These are phyloP conservation scores for Cacatua alba DNA, from an alignment of 2,113 vertebrate species.

Conservation along the genomic window DNA sequence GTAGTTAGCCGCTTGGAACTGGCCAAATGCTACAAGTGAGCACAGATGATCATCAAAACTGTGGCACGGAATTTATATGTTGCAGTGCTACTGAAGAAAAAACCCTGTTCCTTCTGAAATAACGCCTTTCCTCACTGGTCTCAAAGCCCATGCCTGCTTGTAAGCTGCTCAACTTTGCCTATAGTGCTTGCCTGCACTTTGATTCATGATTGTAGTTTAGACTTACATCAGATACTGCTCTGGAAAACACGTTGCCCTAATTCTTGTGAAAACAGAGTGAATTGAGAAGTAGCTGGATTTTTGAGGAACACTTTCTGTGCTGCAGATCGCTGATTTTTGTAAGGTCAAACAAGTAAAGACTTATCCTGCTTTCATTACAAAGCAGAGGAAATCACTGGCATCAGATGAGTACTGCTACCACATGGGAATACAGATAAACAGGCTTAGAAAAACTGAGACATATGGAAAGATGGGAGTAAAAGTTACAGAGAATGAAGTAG, in stretches of 20 bases:
- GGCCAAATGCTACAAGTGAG: neutral
- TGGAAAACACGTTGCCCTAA: neutral
- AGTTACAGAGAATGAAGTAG: neutral
- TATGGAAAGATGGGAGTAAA: neutral
- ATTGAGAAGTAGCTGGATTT: neutral
- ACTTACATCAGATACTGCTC: neutral
- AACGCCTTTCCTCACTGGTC: neutral
- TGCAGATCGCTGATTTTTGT: neutral
- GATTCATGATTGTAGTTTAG: neutral
- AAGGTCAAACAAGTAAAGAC: neutral
- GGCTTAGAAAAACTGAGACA: slow-evolving; percentile 1
- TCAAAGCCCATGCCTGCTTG: neutral
- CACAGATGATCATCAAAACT: neutral
- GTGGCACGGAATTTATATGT: no score
- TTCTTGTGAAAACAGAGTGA: neutral
- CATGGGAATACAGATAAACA: slow-evolving; percentile 16
- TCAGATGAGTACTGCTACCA: neutral
- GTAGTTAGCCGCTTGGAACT: neutral
- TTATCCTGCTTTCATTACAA: neutral
- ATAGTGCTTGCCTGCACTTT: neutral
- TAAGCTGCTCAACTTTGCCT: neutral
- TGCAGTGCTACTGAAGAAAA: neutral
- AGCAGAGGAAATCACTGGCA: slow-evolving; percentile 3
- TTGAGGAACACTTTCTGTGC: neutral
- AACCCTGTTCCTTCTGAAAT: neutral